These are phyloP conservation scores for Puffinus mauretanicus DNA, from an alignment of 2,113 vertebrate species.

Conservation along the genomic window DNA sequence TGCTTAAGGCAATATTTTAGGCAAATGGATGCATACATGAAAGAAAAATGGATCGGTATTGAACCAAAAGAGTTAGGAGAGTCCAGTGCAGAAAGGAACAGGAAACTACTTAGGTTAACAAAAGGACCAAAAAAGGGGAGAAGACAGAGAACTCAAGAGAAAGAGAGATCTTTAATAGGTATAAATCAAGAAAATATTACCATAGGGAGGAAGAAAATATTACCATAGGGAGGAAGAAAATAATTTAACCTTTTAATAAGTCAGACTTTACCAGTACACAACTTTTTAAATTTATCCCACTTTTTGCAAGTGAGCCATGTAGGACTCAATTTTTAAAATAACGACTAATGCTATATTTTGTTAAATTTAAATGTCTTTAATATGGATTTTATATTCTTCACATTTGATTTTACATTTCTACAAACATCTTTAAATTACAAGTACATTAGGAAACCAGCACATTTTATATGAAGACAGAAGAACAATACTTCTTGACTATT, in stretches of 20 bases:
- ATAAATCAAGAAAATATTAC: background rate
- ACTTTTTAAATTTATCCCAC: background rate
- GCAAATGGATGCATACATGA: background rate
- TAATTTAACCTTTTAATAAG: background rate
- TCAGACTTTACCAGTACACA: background rate
- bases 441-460: background rate
- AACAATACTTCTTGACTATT: background rate
- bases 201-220: background rate
- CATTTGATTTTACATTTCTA: slow-evolving; percentile 29
- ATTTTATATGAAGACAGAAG: background rate
- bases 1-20: background rate
- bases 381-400: background rate
- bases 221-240: background rate
- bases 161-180: background rate
- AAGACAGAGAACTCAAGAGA: background rate
- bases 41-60: background rate
- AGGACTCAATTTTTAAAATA: background rate
- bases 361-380: slow-evolving; percentile 24
- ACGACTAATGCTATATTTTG: slow-evolving; percentile 36
- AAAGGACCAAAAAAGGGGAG: background rate
- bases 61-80: background rate
- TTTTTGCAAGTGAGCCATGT: background rate
- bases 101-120: background rate
- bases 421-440: slow-evolving; percentile 14
- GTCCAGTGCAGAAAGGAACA: background rate